Evolutionary conservation across 2,888 invertebrate genomes (phyloP).

Genomic region (Spatulosminthurus flaviceps): DNA sequence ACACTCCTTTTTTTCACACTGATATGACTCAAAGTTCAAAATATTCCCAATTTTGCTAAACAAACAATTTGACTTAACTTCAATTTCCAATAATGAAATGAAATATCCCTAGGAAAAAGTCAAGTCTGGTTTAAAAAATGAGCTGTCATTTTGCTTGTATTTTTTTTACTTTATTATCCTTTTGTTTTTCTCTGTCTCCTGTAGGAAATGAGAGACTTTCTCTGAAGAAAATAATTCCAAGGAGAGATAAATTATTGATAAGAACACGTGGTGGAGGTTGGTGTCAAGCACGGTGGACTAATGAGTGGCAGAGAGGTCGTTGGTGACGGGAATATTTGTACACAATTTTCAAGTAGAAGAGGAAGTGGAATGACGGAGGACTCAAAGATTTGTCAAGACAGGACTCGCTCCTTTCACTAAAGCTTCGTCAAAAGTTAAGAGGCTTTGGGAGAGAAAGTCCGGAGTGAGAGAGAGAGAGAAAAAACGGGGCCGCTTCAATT

Average conservation of each 20-base stretch:
- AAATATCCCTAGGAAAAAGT: too few species aligned
- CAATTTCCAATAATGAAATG: too few species aligned
- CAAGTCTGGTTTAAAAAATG: background rate
- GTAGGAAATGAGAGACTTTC: background rate
- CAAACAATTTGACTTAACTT: too few species aligned
- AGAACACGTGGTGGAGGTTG: background rate
- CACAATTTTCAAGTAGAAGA: conserved; percentile 38
- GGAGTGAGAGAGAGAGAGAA: too few species aligned
- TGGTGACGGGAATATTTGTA: conserved; percentile 42
- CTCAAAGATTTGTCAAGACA: conserved; percentile 53
- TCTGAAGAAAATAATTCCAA: too few species aligned
- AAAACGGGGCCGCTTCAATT: conserved; percentile 54
- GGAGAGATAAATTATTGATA: too few species aligned
- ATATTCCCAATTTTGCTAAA: too few species aligned
- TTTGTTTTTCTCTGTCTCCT: background rate
- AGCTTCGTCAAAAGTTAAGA: conserved; percentile 18
- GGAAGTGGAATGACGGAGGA: conserved; percentile 48
- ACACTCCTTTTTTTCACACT: too few species aligned
- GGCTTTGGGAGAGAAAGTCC: conserved; percentile 3
- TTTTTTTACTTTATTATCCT: background rate
- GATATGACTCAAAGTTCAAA: too few species aligned
- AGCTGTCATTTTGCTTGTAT: background rate
- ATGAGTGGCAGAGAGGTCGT: conserved; percentile 10
- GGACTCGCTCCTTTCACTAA: conserved; percentile 27
- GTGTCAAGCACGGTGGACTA: background rate